phyloP scores from a whole-genome alignment of 2,113 vertebrate species.

The Lepisosteus osseus region DNA sequence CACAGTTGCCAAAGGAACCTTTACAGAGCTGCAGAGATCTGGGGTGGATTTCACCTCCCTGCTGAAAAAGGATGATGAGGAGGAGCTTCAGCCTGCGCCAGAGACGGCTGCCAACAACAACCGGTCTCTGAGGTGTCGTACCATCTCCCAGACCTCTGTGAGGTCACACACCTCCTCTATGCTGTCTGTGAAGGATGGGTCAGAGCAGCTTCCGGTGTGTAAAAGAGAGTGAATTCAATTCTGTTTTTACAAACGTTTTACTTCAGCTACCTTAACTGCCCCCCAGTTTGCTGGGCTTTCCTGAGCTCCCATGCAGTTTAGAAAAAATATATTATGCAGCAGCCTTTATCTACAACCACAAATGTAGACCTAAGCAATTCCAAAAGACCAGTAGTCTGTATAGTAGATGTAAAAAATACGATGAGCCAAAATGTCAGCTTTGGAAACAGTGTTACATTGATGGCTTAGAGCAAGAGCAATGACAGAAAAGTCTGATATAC shows the following conservation, averaged over 20 bases:
- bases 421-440: too few relatives aligned
- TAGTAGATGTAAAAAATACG: too few relatives aligned
- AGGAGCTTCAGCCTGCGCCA: constrained; percentile 34
- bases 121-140: constrained; percentile 59
- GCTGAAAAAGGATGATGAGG: constrained; percentile 80
- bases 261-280: neutral
- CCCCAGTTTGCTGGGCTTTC: neutral
- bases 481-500: too few relatives aligned
- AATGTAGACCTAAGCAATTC: too few relatives aligned
- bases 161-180: constrained; percentile 77
- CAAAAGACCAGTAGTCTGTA: too few relatives aligned
- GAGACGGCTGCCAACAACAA: constrained; percentile 42
- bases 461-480: too few relatives aligned
- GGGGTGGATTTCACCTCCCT: constrained; percentile 92
- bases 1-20: constrained; percentile 84
- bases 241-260: neutral
- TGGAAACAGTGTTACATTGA: too few relatives aligned
- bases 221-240: neutral
- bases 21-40: constrained; percentile 77
- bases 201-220: constrained; percentile 71
- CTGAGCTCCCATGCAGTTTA: too few relatives aligned
- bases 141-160: constrained; percentile 79
- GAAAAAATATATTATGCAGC: too few relatives aligned
- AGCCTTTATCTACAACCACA: too few relatives aligned
- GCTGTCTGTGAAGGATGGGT: constrained; percentile 74